phyloP scores from a whole-genome alignment of 2,888 invertebrate genomes.

The Zygothrica quintamaculata region DNA sequence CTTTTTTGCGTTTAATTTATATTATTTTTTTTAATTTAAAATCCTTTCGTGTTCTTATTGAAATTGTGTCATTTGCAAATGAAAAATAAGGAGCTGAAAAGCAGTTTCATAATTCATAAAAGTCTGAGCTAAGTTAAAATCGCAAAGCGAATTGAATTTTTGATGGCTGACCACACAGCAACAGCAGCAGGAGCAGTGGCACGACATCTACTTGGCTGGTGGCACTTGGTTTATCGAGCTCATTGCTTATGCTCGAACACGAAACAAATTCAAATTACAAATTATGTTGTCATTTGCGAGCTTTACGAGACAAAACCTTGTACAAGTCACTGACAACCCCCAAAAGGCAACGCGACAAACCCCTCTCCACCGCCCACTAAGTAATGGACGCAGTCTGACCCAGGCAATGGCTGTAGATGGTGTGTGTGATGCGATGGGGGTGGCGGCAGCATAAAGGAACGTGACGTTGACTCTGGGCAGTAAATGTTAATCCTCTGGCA shows the following conservation, averaged over 20 bases:
- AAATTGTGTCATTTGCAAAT: no score
- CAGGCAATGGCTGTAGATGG: no score
- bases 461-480: constrained; percentile 38
- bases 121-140: constrained; percentile 8
- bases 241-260: constrained; percentile 78
- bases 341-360: not conserved
- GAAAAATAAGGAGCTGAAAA: no score
- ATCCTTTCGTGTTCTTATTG: no score
- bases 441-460: constrained; percentile 14
- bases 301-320: constrained; percentile 57
- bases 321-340: constrained; percentile 14
- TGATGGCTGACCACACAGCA: constrained; percentile 31
- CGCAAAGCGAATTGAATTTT: constrained; percentile 52
- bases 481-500: constrained; percentile 53
- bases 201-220: constrained; percentile 18
- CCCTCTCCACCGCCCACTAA: not conserved
- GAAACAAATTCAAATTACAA: constrained; percentile 81
- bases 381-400: not conserved
- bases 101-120: constrained; percentile 36
- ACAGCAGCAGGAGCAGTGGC: no score
- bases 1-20: no score
- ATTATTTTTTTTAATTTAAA: no score
- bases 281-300: constrained; percentile 78
- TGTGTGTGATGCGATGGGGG: constrained; percentile 3
- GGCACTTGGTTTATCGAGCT: constrained; percentile 38